Conservation (phyloP, 2,113 vertebrate genomes). For the Sturnira hondurensis region DNA sequence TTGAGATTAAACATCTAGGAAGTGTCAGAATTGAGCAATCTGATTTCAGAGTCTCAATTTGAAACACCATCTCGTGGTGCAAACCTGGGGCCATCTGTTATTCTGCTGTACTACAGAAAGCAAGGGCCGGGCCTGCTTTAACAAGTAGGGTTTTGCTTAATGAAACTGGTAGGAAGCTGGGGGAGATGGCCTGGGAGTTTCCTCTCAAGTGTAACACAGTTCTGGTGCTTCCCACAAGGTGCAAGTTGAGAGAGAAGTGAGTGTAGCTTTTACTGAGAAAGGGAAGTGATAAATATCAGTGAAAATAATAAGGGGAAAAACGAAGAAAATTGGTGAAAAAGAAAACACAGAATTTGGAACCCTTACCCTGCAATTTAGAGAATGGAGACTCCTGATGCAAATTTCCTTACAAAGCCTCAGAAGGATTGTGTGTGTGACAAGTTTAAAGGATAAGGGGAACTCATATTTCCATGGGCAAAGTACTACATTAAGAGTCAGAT, state of each 20-base stretch:
- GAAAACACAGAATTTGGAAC: neutral
- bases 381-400: neutral
- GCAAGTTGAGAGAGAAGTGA: neutral
- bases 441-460: neutral
- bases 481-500: neutral
- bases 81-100: neutral
- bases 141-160: neutral
- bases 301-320: neutral
- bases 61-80: neutral
- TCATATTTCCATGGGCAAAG: neutral
- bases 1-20: neutral
- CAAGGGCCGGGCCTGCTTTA: neutral
- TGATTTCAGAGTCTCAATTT: neutral
- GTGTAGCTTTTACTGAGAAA: neutral
- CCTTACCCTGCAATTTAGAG: neutral
- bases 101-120: neutral
- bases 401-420: constrained; percentile 6
- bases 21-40: neutral
- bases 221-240: neutral
- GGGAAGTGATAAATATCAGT: neutral
- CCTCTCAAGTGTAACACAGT: neutral
- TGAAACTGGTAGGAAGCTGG: neutral
- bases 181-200: neutral
- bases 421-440: neutral
- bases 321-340: neutral